Evolutionary conservation across 1,140 invertebrate genomes (phyloP).

Genomic region (Camponotus pennsylvanicus): DNA sequence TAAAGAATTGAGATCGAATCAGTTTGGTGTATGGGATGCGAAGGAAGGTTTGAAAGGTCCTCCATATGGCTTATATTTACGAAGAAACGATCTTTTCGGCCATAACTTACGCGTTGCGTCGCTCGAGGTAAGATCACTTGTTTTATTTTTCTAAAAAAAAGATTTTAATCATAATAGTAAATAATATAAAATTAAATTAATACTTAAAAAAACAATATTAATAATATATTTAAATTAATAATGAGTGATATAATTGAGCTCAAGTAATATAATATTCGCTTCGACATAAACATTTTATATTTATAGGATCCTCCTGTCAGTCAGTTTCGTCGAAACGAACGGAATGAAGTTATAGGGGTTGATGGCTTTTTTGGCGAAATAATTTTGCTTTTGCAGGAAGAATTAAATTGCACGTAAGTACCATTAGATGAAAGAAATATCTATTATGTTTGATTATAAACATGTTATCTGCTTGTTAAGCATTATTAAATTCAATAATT

Average conservation of each 20-base stretch:
- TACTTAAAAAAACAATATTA: not conserved
- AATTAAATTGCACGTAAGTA: constrained; percentile 84
- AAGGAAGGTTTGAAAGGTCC: constrained; percentile 73
- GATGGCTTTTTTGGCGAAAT: constrained; percentile 83
- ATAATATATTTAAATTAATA: not conserved
- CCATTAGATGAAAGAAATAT: not conserved
- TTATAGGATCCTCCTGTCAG: constrained; percentile 83
- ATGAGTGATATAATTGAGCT: not conserved
- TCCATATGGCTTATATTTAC: constrained; percentile 76
- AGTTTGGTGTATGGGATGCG: constrained; percentile 77
- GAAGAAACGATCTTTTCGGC: constrained; percentile 81
- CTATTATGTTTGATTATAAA: not conserved
- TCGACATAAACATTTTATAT: not conserved
- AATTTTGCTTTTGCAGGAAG: constrained; percentile 79
- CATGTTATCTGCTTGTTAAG: not conserved
- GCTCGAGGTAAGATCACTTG: constrained; percentile 75
- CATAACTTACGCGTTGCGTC: constrained; percentile 79
- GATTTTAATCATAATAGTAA: constrained; percentile 24
- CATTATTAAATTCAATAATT: constrained; percentile 6
- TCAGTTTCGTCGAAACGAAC: constrained; percentile 70
- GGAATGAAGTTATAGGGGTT: constrained; percentile 76
- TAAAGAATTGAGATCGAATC: constrained; percentile 69
- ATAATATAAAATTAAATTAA: not conserved
- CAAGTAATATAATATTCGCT: not conserved
- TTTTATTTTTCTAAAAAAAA: not conserved